Base-by-base conservation (phyloP, 1,140 invertebrate genomes). In the Andrena cerasifolii region DNA sequence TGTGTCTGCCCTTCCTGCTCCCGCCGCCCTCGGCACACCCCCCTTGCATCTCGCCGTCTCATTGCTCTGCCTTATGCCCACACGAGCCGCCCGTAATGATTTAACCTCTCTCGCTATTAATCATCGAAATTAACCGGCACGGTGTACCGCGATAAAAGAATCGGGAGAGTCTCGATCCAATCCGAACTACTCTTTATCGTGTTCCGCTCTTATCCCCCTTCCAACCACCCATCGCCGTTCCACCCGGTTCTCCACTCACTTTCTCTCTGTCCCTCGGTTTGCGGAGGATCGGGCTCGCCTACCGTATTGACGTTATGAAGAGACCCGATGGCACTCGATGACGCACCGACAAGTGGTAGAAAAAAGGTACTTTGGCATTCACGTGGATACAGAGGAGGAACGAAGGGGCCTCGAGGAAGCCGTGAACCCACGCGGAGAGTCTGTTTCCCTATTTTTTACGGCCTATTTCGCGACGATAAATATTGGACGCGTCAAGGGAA, bases 101-200 rank as follows among this genome's bases (percentile, higher is more conserved):
- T 87, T 82, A 82, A 86, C 74, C 68, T 72, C 65, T 49, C 63
- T 47, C 54, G 58, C 73, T 68, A 84, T 84, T 84, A 87, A 86
- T 86, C 86, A 86, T 86, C 77, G 66, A 63, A 67, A 87, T 86
- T 71, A 84, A 82, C 66, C 72, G 61, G 56, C 49, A n/a, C 53
- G 24, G 61, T 54, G 45, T 45, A 21, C 43, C 53, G 43, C 43
- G 49, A 4, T 61, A 59, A 58, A 76, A 36, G 65, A 80, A 66
- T 70, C 31, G 21, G 10, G 10, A n/a, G 51, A 33, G 43, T 47
- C 24, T 18, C 71, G 36, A 61, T 80, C 36, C 18, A 26, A 65
- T 47, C 0, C 6, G 8, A 21, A 31, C 40, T 72, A 24, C 16
- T 16, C 24, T 71, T 24, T n/a, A 5, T 56, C 24, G 58, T 3